These are phyloP conservation scores for Esox lucius DNA, from an alignment of 2,797 vertebrate species.

Conservation along the genomic window DNA sequence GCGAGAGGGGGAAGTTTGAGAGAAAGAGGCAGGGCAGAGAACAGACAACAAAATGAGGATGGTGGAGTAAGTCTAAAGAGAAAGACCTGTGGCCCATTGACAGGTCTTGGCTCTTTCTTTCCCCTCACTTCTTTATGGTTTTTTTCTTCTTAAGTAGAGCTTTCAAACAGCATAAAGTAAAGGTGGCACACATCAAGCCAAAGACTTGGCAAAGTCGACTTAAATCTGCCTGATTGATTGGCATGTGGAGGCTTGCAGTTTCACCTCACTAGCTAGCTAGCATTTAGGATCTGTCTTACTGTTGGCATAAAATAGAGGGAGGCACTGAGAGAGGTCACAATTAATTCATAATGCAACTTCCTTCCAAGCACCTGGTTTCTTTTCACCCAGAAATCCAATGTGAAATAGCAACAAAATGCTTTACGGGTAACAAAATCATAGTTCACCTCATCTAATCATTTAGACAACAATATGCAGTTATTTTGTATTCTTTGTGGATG, in stretches of 20 bases:
- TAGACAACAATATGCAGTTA: not conserved
- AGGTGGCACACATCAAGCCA: slow-evolving; percentile 40
- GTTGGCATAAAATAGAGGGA: slow-evolving; percentile 45
- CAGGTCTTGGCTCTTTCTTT: slow-evolving; percentile 29
- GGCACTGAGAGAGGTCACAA: slow-evolving; percentile 33
- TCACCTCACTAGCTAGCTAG: slow-evolving; percentile 49
- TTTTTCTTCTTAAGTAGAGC: slow-evolving; percentile 24
- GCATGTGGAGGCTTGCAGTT: slow-evolving; percentile 45
- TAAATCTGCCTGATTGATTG: slow-evolving; percentile 49
- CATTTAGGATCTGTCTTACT: slow-evolving; percentile 30
- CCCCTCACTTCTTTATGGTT: slow-evolving; percentile 6
- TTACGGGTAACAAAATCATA: slow-evolving; percentile 11
- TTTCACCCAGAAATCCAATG: slow-evolving; percentile 9
- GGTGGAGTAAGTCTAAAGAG: slow-evolving; percentile 2
- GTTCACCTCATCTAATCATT: slow-evolving; percentile 10
- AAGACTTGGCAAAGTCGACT: slow-evolving; percentile 39
- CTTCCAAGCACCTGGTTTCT: slow-evolving; percentile 22
- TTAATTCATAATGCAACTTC: slow-evolving; percentile 36
- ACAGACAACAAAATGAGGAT: not conserved
- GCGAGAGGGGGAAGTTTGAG: not conserved
- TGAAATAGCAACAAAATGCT: not conserved
- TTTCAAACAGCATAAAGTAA: slow-evolving; percentile 38
- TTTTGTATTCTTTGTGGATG: not conserved
- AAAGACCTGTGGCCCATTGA: slow-evolving; percentile 36
- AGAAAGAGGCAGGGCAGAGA: not conserved